These are phyloP conservation scores for Physocephala rufipes DNA, from an alignment of 2,888 invertebrate genomes.

Conservation along the genomic window DNA sequence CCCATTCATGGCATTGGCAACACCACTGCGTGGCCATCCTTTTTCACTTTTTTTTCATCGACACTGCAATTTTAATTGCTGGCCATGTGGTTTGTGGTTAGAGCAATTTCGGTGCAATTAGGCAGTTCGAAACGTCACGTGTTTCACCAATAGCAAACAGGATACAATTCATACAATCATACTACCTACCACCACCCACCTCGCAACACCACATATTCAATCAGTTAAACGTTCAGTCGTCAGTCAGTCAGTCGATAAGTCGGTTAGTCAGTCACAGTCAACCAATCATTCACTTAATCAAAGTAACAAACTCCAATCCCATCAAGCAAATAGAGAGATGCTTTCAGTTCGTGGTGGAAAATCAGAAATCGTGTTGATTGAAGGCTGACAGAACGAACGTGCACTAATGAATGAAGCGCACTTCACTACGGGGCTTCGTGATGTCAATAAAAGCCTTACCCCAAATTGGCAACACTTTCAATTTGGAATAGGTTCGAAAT, in stretches of 20 bases:
- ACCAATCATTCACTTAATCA: background rate
- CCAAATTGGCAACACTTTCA: slow-evolving; percentile 4
- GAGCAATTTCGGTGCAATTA: background rate
- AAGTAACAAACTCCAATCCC: background rate
- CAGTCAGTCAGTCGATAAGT: background rate
- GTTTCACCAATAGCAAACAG: background rate
- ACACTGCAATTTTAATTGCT: slow-evolving; percentile 4
- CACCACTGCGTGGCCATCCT: no score
- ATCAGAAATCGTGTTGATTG: background rate
- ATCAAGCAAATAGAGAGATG: no score
- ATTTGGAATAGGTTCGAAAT: background rate
- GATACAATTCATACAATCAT: background rate
- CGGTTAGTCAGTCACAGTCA: background rate
- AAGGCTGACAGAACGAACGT: slow-evolving; percentile 7
- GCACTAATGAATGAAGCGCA: background rate
- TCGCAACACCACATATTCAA: background rate
- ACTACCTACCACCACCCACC: background rate
- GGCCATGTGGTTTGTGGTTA: background rate
- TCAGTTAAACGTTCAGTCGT: background rate
- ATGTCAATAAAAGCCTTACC: background rate
- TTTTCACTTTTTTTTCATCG: background rate
- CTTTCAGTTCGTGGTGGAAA: background rate
- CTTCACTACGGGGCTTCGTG: background rate
- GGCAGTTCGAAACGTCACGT: background rate
- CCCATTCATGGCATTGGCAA: no score